Percentiles rank a stretch among this genome's conserved stretches.
Evolutionary conservation across 2,113 vertebrate genomes (phyloP).

Genomic region (Pseudopodoces humilis): DNA sequence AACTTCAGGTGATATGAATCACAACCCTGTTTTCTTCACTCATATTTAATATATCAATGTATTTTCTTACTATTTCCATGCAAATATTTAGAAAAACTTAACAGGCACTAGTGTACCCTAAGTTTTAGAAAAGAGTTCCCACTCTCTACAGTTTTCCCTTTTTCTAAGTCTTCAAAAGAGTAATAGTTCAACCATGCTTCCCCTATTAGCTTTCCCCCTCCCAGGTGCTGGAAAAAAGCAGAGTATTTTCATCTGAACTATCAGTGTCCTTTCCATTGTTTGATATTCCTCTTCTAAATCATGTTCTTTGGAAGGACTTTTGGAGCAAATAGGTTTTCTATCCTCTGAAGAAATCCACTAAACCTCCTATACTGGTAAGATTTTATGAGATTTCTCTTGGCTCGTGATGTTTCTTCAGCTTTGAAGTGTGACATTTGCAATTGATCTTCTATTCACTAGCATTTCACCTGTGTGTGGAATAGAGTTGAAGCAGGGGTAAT

Average conservation of each 20-base stretch:
- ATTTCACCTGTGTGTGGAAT: background rate
- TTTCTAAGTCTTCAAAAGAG: background rate
- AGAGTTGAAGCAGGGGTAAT: background rate
- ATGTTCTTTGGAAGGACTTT: slow-evolving; percentile 15
- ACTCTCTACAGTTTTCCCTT: background rate
- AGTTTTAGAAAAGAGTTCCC: background rate
- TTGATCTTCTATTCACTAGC: background rate
- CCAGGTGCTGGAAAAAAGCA: background rate
- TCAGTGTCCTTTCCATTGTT: background rate
- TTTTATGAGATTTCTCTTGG: slow-evolving; percentile 3
- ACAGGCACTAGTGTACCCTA: background rate
- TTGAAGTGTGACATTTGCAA: background rate
- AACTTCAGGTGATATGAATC: background rate
- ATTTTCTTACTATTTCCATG: background rate
- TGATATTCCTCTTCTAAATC: background rate
- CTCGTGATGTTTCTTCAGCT: background rate
- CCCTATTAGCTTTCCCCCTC: background rate
- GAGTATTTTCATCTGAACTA: background rate
- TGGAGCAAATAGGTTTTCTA: slow-evolving; percentile 30
- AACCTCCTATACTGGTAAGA: background rate
- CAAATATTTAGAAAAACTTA: background rate
- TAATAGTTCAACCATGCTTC: background rate
- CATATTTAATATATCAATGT: background rate
- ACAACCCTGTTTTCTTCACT: background rate
- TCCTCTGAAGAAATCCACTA: slow-evolving; percentile 15